phyloP scores from a whole-genome alignment of 1,140 invertebrate genomes.

The Sesamia nonagrioides region DNA sequence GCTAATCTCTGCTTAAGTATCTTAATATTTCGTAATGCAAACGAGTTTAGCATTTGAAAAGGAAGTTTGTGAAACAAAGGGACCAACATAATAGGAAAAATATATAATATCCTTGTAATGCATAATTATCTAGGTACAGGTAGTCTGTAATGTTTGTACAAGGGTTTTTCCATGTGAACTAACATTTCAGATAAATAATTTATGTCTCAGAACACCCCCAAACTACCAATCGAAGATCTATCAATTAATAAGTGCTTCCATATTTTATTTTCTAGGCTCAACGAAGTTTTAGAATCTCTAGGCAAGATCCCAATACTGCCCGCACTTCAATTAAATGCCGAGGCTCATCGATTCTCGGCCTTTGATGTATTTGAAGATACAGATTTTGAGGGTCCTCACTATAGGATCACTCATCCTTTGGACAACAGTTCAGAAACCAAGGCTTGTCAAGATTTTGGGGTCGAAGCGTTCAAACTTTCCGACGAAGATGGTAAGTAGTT shows the following conservation, averaged over 20 bases:
- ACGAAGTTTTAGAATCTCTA: slow-evolving; percentile 92
- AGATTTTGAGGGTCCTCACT: slow-evolving; percentile 77
- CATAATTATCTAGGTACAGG: background rate
- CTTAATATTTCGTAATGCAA: slow-evolving; percentile 18
- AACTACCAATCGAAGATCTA: background rate
- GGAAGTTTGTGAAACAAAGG: slow-evolving; percentile 24
- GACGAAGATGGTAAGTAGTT: slow-evolving; percentile 80
- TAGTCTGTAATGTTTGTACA: background rate
- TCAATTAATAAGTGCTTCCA: background rate
- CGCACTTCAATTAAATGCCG: slow-evolving; percentile 90
- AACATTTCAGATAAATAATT: background rate
- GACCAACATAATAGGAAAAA: no score
- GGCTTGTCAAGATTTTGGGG: slow-evolving; percentile 76
- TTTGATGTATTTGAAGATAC: slow-evolving; percentile 87
- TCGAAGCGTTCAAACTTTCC: slow-evolving; percentile 79
- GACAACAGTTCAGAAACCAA: slow-evolving; percentile 75
- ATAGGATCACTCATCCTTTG: slow-evolving; percentile 70
- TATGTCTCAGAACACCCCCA: background rate
- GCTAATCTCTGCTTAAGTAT: slow-evolving; percentile 8
- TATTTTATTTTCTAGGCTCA: slow-evolving; percentile 89
- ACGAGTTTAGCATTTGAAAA: slow-evolving; percentile 24
- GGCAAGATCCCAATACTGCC: slow-evolving; percentile 94
- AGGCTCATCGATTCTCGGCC: slow-evolving; percentile 89
- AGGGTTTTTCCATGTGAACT: background rate
- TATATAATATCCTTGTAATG: background rate